A percentile compares a stretch with the other conserved stretches of the same genome.
Evolutionary conservation across 2,113 vertebrate genomes (phyloP).

Genomic region (Casuarius casuarius): DNA sequence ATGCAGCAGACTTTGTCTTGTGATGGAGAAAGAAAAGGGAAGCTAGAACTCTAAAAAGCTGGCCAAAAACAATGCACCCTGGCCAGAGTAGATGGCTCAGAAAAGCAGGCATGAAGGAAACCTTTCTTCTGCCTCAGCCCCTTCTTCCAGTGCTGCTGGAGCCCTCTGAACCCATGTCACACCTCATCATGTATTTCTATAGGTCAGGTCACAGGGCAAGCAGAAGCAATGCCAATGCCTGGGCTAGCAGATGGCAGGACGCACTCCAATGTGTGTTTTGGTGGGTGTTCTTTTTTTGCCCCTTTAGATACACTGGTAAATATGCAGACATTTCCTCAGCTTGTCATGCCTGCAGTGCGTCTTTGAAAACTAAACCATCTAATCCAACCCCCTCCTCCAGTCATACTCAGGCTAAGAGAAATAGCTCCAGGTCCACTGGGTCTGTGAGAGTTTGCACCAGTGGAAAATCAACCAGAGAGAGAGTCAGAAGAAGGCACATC

Average conservation of each 20-base stretch:
- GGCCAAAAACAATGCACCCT: too few species aligned
- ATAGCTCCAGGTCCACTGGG: fast-evolving
- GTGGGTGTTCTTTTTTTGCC: not conserved
- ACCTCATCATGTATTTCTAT: not conserved
- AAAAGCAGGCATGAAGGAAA: too few species aligned
- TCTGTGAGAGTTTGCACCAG: not conserved
- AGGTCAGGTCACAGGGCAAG: fast-evolving
- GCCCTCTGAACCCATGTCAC: not conserved
- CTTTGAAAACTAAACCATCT: not conserved
- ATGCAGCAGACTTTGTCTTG: not conserved
- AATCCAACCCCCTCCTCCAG: not conserved
- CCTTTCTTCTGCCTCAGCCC: not conserved
- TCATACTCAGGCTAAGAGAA: not conserved
- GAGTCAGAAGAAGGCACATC: not conserved
- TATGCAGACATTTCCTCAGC: not conserved
- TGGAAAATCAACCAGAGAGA: not conserved
- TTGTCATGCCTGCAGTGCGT: not conserved
- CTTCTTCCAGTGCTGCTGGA: not conserved
- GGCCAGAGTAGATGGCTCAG: too few species aligned
- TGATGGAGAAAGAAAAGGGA: not conserved
- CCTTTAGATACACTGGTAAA: not conserved
- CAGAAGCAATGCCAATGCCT: not conserved
- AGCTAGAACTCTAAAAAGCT: not conserved
- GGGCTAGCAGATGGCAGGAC: not conserved
- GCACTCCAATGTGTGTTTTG: too few species aligned